These are phyloP conservation scores for Eurois occulta DNA, from an alignment of 2,888 invertebrate species.

Conservation along the genomic window DNA sequence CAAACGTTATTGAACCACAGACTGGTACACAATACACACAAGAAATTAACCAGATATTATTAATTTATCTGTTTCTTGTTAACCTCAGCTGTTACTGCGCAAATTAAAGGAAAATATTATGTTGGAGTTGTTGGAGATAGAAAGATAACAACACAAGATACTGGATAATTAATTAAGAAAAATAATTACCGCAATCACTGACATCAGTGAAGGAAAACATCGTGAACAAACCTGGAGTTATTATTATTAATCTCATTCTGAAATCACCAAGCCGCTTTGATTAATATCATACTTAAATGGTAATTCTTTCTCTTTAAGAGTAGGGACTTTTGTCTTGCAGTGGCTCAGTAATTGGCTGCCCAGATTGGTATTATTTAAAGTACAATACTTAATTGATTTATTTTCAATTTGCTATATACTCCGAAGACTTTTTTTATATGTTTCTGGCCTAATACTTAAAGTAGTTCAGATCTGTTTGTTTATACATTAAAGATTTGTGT, in stretches of 20 bases:
- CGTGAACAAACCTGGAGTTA: not conserved
- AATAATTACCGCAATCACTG: not conserved
- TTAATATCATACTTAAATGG: not conserved
- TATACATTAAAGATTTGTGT: not conserved
- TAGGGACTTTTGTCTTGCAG: not conserved
- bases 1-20: not conserved
- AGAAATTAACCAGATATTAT: conserved; percentile 45
- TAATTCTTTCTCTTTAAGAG: not conserved
- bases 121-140: not conserved
- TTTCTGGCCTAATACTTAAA: not conserved
- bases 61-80: conserved; percentile 24
- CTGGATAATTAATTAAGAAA: conserved; percentile 3
- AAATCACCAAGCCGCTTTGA: not conserved
- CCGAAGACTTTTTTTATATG: not conserved
- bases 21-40: not conserved
- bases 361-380: not conserved
- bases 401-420: not conserved
- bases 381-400: not conserved
- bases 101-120: conserved; percentile 30
- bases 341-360: not conserved
- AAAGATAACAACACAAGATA: not conserved
- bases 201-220: not conserved
- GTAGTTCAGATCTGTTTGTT: not conserved
- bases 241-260: not conserved
- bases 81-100: not conserved